Evolutionary conservation across 1,140 invertebrate species (phyloP), one percentile per base, ranked within the genome.

Genomic region (Trachelipus rathkii): DNA sequence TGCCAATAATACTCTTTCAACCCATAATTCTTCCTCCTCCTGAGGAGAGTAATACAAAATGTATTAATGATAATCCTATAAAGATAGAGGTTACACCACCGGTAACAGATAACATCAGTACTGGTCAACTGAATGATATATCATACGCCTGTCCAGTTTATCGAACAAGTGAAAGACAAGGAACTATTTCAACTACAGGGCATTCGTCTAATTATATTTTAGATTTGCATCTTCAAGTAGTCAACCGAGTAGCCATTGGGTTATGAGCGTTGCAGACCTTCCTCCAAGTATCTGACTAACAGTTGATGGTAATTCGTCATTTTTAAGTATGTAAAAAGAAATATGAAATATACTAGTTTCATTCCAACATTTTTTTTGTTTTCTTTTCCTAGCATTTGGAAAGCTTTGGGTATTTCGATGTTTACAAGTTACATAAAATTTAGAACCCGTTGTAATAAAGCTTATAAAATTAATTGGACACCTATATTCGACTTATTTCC

Each of bases 201-300:
- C 87, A 88, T 81, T 88, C 87, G 0, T 87, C 87, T n/a, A 88
- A 88, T 79, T 88, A 85, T 81, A 86, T 88, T 9, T 81, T 88
- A 45, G 83, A 83, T 68, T 84, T 88, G 24, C 78, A 82, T 9
- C 79, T 88, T 15, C 85, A 7, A 84, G 84, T 1, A 81, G 84
- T 69, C 73, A 84, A 67, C 82, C 84, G 10, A 82, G 84, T 45
- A 81, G 82, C 46, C 86, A 88, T 78, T 88, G 87, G 87, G 85
- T 88, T 44, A 84, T 85, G 77, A 78, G 87, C 2, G 86, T 87
- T 5, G 87, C 87, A 5, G 82, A 85, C n/a, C 83, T 88, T 4
- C 87, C 87, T 77, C 87, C n/a, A n/a, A n/a, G n/a, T n/a, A n/a
- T n/a, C n/a, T n/a, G n/a, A n/a, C n/a, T n/a, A n/a, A n/a, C n/a